Evolutionary conservation across 1,140 invertebrate genomes (phyloP).

Genomic region (Heliconius melpomene): DNA sequence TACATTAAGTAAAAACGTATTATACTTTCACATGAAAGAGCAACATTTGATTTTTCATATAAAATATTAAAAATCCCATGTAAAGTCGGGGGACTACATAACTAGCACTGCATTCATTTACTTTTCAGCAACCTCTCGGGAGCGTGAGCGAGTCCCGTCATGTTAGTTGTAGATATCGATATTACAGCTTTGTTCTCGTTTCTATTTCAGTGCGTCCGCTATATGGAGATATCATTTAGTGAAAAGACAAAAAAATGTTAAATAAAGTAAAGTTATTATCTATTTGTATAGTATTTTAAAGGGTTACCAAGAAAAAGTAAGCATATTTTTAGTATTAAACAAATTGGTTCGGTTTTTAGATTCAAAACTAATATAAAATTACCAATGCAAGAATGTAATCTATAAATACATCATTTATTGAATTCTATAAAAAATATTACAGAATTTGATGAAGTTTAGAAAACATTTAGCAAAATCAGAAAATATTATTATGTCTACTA

Average conservation of each 20-base stretch:
- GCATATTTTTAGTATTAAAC: neutral
- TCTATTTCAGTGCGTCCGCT: neutral
- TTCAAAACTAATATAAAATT: too few relatives aligned
- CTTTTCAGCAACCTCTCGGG: neutral
- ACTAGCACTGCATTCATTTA: constrained; percentile 9
- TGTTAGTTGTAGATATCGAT: constrained; percentile 3
- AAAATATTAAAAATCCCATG: neutral
- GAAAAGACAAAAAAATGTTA: neutral
- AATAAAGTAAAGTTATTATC: neutral
- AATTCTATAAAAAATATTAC: too few relatives aligned
- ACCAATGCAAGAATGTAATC: too few relatives aligned
- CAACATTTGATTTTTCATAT: neutral
- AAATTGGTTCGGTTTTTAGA: neutral
- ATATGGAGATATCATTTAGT: constrained; percentile 1
- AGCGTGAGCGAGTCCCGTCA: neutral
- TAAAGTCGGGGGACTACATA: neutral
- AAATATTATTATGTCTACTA: too few relatives aligned
- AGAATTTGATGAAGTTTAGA: too few relatives aligned
- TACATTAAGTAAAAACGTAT: neutral
- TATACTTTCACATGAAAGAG: neutral
- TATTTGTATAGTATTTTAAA: neutral
- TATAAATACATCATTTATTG: too few relatives aligned
- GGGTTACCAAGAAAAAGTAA: neutral
- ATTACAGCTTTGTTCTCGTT: constrained; percentile 10
- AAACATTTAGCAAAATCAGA: too few relatives aligned